Base-by-base conservation (phyloP, 2,888 invertebrate genomes). In the Torymus aiolomorphi region DNA sequence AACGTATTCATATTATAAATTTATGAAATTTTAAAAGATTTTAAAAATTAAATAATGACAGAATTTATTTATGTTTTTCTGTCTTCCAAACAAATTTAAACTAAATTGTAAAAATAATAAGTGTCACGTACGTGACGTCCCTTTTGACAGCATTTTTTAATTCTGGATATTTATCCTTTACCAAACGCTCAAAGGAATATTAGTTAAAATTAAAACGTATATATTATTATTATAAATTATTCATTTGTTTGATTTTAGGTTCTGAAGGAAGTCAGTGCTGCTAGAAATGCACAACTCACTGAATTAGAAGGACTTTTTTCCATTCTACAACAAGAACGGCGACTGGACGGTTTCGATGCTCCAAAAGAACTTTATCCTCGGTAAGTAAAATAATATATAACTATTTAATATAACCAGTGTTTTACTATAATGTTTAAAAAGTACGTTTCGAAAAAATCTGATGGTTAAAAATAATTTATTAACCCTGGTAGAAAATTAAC, bases 241-340 rank as follows among this genome's bases (percentile, higher is more conserved):
- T 31, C 59, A 66, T 54, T 12, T 59, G n/a, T 42, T 20, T 74
- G 56, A 20, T 31, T 31, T 3, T 13, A 76, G 81, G 49, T 76
- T 3, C 86, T 93, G 70, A 89, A 91, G 84, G 91, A 91, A 86
- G 91, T 92, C 81, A 92, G 92, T 0, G 88, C 89, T 65, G 90
- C 89, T 59, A 92, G 97, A 80, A 92, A 93, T 85, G 90, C 91
- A 63, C 95, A 96, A 88, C 90, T 97, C 73, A 89, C 92, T 42
- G 93, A 94, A 84, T 91, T 97, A 59, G 93, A 95, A 87, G 89
- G 88, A 10, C 91, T 95, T 77, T 96, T 96, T 87, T 92, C 92
- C 82, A 92, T 94, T 89, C 91, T 96, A 82, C 93, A 95, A 84
- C 91, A 93, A 83, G 87, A 93, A 85, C 91, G 93, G n/a, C 92